Evolutionary conservation across 2,888 invertebrate species (phyloP).

Genomic region (Lasioglossum figueresi): DNA sequence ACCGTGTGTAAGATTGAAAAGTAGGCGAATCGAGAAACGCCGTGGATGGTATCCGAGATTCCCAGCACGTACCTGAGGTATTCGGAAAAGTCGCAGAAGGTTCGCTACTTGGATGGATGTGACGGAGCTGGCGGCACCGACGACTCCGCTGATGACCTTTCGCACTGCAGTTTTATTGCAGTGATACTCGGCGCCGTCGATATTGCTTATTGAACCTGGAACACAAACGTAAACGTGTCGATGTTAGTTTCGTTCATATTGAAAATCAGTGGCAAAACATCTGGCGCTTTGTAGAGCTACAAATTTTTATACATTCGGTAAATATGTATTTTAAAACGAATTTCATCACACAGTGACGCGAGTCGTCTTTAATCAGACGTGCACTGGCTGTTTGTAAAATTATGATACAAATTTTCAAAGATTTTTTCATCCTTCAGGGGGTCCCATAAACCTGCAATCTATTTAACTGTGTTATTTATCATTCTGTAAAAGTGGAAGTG

Average conservation of each 20-base stretch:
- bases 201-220: conserved; percentile 97
- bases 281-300: not conserved
- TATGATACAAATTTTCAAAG: not conserved
- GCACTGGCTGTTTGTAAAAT: not conserved
- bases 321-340: not conserved
- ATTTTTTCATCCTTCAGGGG: not conserved
- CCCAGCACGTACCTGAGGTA: conserved; percentile 88
- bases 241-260: not conserved
- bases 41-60: not conserved
- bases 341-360: not conserved
- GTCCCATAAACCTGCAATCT: not conserved
- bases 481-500: not conserved
- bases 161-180: conserved; percentile 93
- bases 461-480: not conserved
- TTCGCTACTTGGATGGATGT: conserved; percentile 98
- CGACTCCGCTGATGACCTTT: conserved; percentile 94
- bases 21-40: not conserved
- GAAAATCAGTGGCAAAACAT: not conserved
- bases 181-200: conserved; percentile 94
- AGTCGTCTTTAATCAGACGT: not conserved
- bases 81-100: conserved; percentile 94
- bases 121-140: conserved; percentile 96
- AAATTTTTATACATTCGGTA: not conserved
- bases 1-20: not conserved
- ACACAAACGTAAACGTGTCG: conserved; percentile 62